Evolutionary conservation across 2,797 vertebrate genomes (phyloP), one percentile per base, ranked within the genome.

Genomic region (Sebastes minor): DNA sequence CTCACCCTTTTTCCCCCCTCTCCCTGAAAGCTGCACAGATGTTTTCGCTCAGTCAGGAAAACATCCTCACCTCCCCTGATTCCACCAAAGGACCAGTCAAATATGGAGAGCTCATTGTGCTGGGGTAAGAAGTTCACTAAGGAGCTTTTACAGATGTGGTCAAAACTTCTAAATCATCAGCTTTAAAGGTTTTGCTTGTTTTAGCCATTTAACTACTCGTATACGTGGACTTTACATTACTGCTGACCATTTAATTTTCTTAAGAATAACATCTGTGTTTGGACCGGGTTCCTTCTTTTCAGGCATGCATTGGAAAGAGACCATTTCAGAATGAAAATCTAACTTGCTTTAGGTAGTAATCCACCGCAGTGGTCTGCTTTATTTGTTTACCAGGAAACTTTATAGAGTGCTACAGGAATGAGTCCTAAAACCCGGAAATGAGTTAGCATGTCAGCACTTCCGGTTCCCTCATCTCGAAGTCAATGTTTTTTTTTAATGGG

Each of bases 41-140:
- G 94, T 90, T 91, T 68, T 88, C 87, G 0, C 68, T 76, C 0
- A 95, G 97, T 93, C 97, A 97, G 95, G 97, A 98, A 93, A 98
- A 97, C 95, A 96, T 97, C 94, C 95, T 96, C 78, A 73, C 86
- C 82, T 83, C 83, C 65, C 64, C 80, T 25, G 93, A 96, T 5
- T 91, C 93, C 78, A 89, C 88, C 93, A 98, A 98, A 95, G 96
- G 95, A 89, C 95, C 96, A 56, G 95, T 97, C 81, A 97, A 97
- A 83, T 98, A 99, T 90, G 98, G 98, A 94, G 98, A 99, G 96
- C 95, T 99, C 90, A 97, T 99, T 70, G 95, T 99, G 62, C 93
- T 99, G 82, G 98, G 98, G 98, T 99, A 95, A 96, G 97, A 82
- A 1, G 20, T 6, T 22, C 20, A 22, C 49, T 12, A 1, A 23